Evolutionary conservation across 2,797 vertebrate genomes (phyloP), one percentile per base, ranked within the genome.

Genomic region (Cossypha heuglini): DNA sequence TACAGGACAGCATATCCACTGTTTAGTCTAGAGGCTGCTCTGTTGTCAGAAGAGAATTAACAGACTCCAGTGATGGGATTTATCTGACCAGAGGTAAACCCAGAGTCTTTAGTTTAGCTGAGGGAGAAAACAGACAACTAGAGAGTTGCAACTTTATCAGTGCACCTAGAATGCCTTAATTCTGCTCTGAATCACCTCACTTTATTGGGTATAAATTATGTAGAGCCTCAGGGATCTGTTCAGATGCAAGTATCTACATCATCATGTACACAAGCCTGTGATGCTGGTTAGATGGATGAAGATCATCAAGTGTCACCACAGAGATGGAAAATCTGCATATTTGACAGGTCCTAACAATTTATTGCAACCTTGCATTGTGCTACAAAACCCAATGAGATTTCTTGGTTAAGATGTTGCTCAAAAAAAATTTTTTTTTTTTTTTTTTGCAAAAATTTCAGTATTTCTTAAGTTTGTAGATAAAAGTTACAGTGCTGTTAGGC

Each of bases 261-360:
- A 11, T 37, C 19, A 33, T 0, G 0, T 25, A 35, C 3, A 4
- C 2, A 1, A 4, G 28, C 10, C 18, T 14, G 5, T 57, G 62
- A 46, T 48, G 14, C 5, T 51, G 20, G 5, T 6, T 48, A 20
- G 40, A 33, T 8, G 4, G 20, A 51, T 26, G 25, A 71, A 59
- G 21, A 83, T 31, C 48, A 62, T 5, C 1, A 1, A 74, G 9
- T 10, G 3, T 45, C n/a, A 87, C 6, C 31, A 71, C 7, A 71
- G 43, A 77, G 10, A 46, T 33, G 11, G 35, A 74, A 90, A 78
- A 66, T 17, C 16, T 66, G 17, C 33, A 5, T 37, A 17, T 42
- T 57, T 38, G 6, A 62, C 0, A 0, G 18, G 11, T 25, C 18
- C 5, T 11, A 68, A 28, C 6, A 74, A 19, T 5, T 10, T 40